phyloP scores from a whole-genome alignment of 2,888 invertebrate genomes.

The Lamellibrachia columna region DNA sequence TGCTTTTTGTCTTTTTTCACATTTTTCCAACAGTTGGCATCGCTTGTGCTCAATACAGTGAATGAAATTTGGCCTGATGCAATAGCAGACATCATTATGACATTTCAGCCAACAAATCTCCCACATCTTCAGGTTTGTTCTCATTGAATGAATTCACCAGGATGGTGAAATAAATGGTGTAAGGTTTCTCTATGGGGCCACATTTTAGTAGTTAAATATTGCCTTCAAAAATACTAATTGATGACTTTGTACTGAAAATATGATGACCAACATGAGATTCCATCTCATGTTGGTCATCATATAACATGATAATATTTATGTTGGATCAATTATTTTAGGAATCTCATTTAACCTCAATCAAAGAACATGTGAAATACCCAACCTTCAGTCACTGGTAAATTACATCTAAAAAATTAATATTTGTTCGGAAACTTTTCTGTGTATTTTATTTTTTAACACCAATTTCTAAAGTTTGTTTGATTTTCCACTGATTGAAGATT shows the following conservation, averaged over 20 bases:
- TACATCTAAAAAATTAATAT: neutral
- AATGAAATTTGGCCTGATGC: constrained; percentile 74
- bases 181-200: neutral
- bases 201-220: neutral
- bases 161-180: neutral
- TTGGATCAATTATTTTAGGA: too few relatives aligned
- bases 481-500: neutral
- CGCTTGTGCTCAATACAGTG: constrained; percentile 79
- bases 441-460: neutral
- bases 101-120: constrained; percentile 68
- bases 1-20: neutral
- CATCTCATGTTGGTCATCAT: neutral
- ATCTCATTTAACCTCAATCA: too few relatives aligned
- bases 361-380: too few relatives aligned
- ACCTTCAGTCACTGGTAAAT: too few relatives aligned
- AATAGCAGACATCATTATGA: constrained; percentile 79
- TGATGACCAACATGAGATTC: neutral
- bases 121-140: constrained; percentile 1
- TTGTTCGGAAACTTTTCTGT: neutral
- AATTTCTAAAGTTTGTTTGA: neutral
- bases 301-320: too few relatives aligned
- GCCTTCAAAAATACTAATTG: too few relatives aligned
- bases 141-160: neutral
- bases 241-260: neutral
- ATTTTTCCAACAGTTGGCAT: constrained; percentile 75